These are phyloP conservation scores for Rutilus rutilus DNA, from an alignment of 2,113 vertebrate genomes.

Conservation along the genomic window DNA sequence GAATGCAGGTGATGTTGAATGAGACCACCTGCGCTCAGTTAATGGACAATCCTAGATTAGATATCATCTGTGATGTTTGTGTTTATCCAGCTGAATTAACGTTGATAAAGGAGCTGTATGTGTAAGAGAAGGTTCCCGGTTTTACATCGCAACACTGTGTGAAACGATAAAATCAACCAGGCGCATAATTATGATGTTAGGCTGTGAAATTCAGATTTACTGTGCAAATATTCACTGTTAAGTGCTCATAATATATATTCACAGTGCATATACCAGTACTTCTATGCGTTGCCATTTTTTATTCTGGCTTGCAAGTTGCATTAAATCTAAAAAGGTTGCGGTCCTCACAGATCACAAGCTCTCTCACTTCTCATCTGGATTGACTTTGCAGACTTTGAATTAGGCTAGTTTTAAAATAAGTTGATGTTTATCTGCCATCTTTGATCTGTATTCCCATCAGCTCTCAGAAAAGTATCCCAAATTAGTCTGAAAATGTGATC, in stretches of 20 bases:
- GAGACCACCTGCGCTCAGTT: not conserved
- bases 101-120: not conserved
- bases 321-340: not conserved
- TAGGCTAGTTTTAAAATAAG: not conserved
- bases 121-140: not conserved
- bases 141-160: not conserved
- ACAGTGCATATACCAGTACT: not conserved
- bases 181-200: not conserved
- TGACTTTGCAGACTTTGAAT: not conserved
- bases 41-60: not conserved
- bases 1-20: not conserved
- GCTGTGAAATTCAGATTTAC: not conserved
- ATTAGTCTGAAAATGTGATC: not conserved
- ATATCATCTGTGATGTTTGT: not conserved
- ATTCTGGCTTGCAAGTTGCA: not conserved
- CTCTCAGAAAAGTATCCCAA: not conserved
- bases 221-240: not conserved
- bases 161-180: not conserved
- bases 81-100: not conserved
- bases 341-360: not conserved
- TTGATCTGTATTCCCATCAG: not conserved
- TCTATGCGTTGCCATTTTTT: not conserved
- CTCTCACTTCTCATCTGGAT: not conserved
- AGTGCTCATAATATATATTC: not conserved
- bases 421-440: not conserved